A percentile compares a stretch with the other conserved stretches of the same genome.
These are phyloP conservation scores for Holothuria glaberrima DNA, from an alignment of 35 echinoderm and acorn worm genomes.

Conservation along the genomic window DNA sequence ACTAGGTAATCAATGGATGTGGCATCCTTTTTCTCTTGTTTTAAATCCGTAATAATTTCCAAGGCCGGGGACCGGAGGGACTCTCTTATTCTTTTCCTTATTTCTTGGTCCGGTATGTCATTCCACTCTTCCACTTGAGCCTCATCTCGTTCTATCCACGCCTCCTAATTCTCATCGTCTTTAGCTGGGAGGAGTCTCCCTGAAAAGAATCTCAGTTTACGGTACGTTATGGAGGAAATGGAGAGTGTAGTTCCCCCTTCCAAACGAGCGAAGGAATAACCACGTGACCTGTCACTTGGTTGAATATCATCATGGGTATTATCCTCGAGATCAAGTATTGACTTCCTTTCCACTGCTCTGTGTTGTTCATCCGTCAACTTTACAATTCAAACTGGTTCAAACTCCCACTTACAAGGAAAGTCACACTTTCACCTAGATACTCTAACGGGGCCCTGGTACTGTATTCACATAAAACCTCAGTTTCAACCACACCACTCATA, in stretches of 20 bases:
- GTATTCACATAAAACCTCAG: neutral
- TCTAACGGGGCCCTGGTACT: neutral
- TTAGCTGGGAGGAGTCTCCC: neutral
- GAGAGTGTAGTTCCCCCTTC: neutral
- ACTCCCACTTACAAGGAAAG: neutral
- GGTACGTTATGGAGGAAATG: neutral
- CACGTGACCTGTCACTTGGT: neutral
- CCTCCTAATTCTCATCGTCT: slow-evolving; percentile 25
- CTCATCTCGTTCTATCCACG: slow-evolving; percentile 8
- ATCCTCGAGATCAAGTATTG: neutral
- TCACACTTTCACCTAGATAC: neutral
- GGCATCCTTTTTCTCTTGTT: slow-evolving; percentile 25
- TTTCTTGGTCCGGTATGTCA: slow-evolving; percentile 15
- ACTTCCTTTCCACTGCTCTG: neutral
- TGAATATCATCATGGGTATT: neutral
- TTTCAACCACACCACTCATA: neutral
- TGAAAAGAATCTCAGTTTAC: slow-evolving; percentile 22
- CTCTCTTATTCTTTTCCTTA: slow-evolving; percentile 13
- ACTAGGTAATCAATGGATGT: slow-evolving; percentile 40
- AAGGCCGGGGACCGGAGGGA: slow-evolving; percentile 54
- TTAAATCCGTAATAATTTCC: slow-evolving; percentile 50
- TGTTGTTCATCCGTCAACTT: neutral
- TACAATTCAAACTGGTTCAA: slow-evolving; percentile 9
- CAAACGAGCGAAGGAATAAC: neutral
- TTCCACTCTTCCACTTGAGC: slow-evolving; percentile 33